Evolutionary conservation across 2,797 vertebrate genomes (phyloP).

Genomic region (Coilia nasus): DNA sequence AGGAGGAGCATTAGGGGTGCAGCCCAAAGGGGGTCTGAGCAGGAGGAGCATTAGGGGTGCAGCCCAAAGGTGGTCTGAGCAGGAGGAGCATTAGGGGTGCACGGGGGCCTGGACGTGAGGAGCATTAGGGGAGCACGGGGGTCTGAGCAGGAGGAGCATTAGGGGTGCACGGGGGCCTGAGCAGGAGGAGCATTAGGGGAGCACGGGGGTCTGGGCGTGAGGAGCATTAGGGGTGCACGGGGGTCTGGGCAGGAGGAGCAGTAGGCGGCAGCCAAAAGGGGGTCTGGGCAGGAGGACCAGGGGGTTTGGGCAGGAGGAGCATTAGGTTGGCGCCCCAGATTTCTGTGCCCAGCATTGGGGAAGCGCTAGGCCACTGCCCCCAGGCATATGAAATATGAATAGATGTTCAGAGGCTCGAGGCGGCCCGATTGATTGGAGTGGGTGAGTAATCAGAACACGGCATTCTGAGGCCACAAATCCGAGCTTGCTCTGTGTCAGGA

Average conservation of each 20-base stretch:
- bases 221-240: no score
- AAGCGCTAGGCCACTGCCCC: slow-evolving; percentile 64
- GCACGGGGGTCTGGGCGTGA: no score
- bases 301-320: slow-evolving; percentile 41
- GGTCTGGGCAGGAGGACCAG: slow-evolving; percentile 48
- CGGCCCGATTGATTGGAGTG: slow-evolving; percentile 67
- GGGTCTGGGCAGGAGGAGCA: slow-evolving; percentile 1
- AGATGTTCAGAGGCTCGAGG: slow-evolving; percentile 62
- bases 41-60: no score
- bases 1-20: no score
- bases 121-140: no score
- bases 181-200: no score
- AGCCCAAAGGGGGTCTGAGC: no score
- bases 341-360: slow-evolving; percentile 64
- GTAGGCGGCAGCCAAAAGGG: slow-evolving; percentile 37
- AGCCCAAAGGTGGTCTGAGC: no score
- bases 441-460: slow-evolving; percentile 73
- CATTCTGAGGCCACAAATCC: slow-evolving; percentile 58
- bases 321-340: slow-evolving; percentile 66
- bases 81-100: no score
- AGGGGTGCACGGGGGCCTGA: no score
- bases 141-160: no score
- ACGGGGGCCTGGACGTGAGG: no score
- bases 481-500: background rate
- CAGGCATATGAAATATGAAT: slow-evolving; percentile 80